Conservation (phyloP, 2,113 vertebrate genomes). For the Neogale vison region DNA sequence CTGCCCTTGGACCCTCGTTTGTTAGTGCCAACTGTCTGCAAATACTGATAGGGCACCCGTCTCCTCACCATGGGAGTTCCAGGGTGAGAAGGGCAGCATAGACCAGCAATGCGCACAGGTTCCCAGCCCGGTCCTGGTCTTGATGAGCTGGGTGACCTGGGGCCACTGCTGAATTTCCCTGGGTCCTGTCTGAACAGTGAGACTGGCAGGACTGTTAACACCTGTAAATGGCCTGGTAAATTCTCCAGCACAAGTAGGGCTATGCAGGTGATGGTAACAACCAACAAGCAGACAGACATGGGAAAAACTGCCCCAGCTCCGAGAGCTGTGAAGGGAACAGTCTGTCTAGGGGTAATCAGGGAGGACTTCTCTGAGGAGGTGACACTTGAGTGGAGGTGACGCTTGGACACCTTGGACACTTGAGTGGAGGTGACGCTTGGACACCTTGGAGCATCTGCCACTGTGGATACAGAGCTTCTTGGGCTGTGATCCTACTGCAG, state of each 20-base stretch:
- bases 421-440: background rate
- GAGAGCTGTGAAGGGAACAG: background rate
- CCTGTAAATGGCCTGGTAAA: background rate
- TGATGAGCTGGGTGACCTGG: background rate
- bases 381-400: background rate
- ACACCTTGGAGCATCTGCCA: background rate
- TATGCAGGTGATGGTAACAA: background rate
- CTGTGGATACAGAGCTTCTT: background rate
- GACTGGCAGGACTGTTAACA: background rate
- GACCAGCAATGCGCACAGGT: no score
- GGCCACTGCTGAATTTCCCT: background rate
- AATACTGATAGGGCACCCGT: accelerated
- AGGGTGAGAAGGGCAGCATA: background rate
- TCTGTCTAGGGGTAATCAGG: background rate
- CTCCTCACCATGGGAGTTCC: background rate
- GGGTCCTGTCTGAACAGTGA: background rate
- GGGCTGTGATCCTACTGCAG: background rate
- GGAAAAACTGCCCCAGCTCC: background rate
- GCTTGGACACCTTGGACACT: background rate
- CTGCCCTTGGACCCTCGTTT: background rate
- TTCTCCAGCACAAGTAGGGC: background rate
- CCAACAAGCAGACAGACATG: background rate
- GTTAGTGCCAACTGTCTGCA: background rate
- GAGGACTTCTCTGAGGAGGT: background rate
- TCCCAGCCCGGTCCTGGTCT: accelerated